Conservation (phyloP, 2,797 vertebrate species). For the Rhinella marina region DNA sequence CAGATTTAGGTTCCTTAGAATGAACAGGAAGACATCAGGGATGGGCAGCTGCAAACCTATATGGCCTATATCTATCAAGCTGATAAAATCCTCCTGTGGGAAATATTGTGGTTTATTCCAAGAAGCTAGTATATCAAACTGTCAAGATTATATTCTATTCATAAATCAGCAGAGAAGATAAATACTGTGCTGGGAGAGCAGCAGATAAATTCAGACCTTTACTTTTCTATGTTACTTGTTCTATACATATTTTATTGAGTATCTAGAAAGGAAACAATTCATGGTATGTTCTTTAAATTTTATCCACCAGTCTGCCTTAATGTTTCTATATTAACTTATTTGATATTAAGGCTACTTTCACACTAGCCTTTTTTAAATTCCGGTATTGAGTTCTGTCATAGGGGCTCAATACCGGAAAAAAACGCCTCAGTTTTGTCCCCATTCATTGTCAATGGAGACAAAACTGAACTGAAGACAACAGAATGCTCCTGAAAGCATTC, state of each 20-base stretch:
- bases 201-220: neutral
- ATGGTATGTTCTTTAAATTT: no score
- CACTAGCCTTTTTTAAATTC: no score
- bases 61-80: constrained; percentile 45
- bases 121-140: constrained; percentile 38
- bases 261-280: no score
- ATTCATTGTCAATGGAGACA: no score
- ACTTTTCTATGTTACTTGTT: neutral
- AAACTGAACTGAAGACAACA: no score
- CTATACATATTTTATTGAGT: neutral
- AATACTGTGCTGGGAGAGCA: neutral
- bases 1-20: constrained; percentile 1
- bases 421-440: no score
- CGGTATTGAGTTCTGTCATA: no score
- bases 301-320: no score
- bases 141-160: constrained; percentile 18
- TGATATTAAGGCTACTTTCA: no score
- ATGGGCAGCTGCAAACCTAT: constrained; percentile 13
- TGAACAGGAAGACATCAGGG: constrained; percentile 3
- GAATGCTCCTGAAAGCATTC: no score
- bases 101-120: constrained; percentile 31
- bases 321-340: no score
- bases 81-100: constrained; percentile 37
- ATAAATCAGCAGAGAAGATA: constrained; percentile 14
- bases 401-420: no score